A percentile compares a stretch with the other conserved stretches of the same genome.
These are phyloP conservation scores for Bilobella aurantiaca DNA, from an alignment of 1,140 invertebrate species.

Conservation along the genomic window DNA sequence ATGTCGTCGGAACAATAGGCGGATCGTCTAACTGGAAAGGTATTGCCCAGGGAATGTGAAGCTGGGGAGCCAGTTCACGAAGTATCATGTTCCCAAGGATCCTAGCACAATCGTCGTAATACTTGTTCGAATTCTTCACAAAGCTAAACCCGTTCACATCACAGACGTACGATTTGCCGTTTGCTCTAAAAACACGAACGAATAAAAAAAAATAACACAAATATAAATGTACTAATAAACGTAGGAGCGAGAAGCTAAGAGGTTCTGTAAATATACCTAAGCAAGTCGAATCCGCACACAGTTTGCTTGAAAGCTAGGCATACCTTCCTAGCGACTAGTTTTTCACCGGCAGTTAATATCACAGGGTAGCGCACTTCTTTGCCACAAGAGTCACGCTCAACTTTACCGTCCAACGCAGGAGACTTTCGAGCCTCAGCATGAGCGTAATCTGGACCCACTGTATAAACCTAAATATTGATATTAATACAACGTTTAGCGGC, in stretches of 20 bases:
- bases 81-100: conserved; percentile 92
- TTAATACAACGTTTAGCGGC: no score
- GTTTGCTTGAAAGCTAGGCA: conserved; percentile 98
- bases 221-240: no score
- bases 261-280: no score
- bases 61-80: conserved; percentile 78
- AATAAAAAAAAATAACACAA: conserved; percentile 10
- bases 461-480: conserved; percentile 55
- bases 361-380: conserved; percentile 97
- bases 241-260: no score
- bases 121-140: conserved; percentile 99
- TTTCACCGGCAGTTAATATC: conserved; percentile 93
- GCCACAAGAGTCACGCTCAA: conserved; percentile 94
- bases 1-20: conserved; percentile 96
- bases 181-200: conserved; percentile 58
- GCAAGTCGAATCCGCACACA: conserved; percentile 97
- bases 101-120: conserved; percentile 98
- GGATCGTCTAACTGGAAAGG: conserved; percentile 96
- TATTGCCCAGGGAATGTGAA: conserved; percentile 93
- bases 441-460: conserved; percentile 94
- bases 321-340: conserved; percentile 96
- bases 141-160: conserved; percentile 99
- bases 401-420: conserved; percentile 94
- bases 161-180: conserved; percentile 97
- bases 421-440: conserved; percentile 98